phyloP scores from a whole-genome alignment of 2,797 vertebrate genomes.

The Ctenopoma kingsleyae region DNA sequence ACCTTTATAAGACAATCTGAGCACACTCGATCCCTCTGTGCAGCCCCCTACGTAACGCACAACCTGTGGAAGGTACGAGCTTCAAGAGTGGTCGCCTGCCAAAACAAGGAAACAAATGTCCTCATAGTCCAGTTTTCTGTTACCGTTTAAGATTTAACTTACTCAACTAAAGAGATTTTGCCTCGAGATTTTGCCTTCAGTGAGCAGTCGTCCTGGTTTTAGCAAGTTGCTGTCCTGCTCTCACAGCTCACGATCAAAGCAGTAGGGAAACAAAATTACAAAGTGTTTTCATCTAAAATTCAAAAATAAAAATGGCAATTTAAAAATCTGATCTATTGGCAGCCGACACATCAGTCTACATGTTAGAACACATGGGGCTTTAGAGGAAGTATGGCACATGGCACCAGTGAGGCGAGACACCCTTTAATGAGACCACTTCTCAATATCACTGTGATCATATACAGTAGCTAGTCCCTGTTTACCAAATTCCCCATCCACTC shows the following conservation, averaged over 20 bases:
- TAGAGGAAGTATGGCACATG: slow-evolving; percentile 44
- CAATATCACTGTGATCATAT: slow-evolving; percentile 15
- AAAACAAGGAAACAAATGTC: slow-evolving; percentile 52
- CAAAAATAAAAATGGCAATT: slow-evolving; percentile 80
- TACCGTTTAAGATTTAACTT: neutral
- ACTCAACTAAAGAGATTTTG: slow-evolving; percentile 16
- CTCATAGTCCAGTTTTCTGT: slow-evolving; percentile 45
- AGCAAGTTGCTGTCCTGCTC: slow-evolving; percentile 44
- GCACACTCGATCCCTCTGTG: slow-evolving; percentile 5
- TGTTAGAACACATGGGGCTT: slow-evolving; percentile 53
- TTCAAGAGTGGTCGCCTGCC: slow-evolving; percentile 52
- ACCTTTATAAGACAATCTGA: slow-evolving; percentile 4
- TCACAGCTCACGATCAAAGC: slow-evolving; percentile 65
- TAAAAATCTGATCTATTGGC: slow-evolving; percentile 80
- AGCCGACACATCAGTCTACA: slow-evolving; percentile 68
- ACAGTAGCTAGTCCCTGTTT: slow-evolving; percentile 10
- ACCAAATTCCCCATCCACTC: slow-evolving; percentile 19
- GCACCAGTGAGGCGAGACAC: slow-evolving; percentile 23
- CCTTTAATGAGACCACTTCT: slow-evolving; percentile 22
- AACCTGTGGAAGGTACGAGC: slow-evolving; percentile 44
- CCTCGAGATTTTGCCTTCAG: slow-evolving; percentile 13
- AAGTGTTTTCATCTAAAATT: slow-evolving; percentile 83
- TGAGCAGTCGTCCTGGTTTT: slow-evolving; percentile 37
- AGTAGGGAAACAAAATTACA: slow-evolving; percentile 88
- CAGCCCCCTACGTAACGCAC: slow-evolving; percentile 45